Evolutionary conservation across 1,140 invertebrate genomes (phyloP).

Genomic region (Yoshiicerus persimilis): DNA sequence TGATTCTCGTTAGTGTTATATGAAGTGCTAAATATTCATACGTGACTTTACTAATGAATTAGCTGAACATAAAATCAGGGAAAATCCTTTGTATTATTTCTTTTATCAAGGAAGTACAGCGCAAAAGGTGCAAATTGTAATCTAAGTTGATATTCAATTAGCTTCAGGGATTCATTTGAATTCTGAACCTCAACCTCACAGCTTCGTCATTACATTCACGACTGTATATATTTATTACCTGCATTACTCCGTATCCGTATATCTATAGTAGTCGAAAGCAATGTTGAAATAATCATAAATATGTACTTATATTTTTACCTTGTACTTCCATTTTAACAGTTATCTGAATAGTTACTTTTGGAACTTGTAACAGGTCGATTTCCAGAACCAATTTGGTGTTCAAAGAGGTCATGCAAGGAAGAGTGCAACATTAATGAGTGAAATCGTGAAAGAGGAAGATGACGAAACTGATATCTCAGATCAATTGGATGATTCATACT

Average conservation of each 20-base stretch:
- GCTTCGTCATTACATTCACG: no score
- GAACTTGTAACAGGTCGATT: no score
- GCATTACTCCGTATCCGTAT: no score
- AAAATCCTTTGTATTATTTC: background rate
- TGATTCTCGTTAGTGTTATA: background rate
- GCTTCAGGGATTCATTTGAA: no score
- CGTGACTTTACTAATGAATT: background rate
- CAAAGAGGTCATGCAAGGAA: background rate
- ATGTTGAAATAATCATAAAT: no score
- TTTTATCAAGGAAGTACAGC: background rate
- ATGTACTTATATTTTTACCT: no score
- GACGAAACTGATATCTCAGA: background rate
- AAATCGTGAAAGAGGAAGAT: background rate
- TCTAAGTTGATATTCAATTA: no score
- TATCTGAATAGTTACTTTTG: no score
- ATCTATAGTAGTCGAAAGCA: no score
- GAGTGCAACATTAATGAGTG: background rate
- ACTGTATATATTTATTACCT: no score
- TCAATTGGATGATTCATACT: background rate
- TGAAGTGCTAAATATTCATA: background rate
- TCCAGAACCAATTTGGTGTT: background rate
- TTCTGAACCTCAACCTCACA: no score
- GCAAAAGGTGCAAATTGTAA: background rate
- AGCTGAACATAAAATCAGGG: background rate
- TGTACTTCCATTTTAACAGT: no score